Evolutionary conservation across 2,888 invertebrate species (phyloP), one percentile per base, ranked within the genome.

Genomic region (Drosophila melanosoma): DNA sequence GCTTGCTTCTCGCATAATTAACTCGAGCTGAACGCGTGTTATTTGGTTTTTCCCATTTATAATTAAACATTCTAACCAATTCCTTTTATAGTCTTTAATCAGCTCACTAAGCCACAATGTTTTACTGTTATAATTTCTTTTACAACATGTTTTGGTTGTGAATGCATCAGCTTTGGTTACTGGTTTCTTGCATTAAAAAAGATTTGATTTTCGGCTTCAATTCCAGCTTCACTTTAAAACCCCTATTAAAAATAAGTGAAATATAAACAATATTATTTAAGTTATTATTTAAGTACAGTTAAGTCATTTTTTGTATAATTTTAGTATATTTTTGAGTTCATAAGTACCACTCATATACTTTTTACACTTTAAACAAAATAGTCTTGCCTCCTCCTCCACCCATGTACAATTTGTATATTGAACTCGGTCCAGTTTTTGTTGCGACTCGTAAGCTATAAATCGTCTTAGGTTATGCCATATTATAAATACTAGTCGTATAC

Each of bases 1-100:
- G 58, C 35, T 48, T 58, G 26, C 26, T 35, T 17, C 35, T 20
- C n/a, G 17, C 45, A n/a, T 15, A 12, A 1, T 23, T 20, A 3
- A 23, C 17, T 69, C 51, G 68, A 51, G 68, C 33, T 69, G 69
- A 58, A 40, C 40, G 57, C 69, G 40, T 69, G 26, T 29, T 23
- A 20, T 40, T 42, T 29, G 1, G 15, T 17, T n/a, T 40, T 1
- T 1, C 29, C 15, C 36, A 36, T 12, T 23, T 23, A 20, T 7
- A 45, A 26, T 26, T 4, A 26, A 6, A 29, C 6, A 29, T 29
- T 29, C 4, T 2, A 29, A 29, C 29, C 29, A 29, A 29, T 29
- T 29, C 29, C 29, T 29, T 29, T 29, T 5, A 29, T 6, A 29
- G 29, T 29, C 29, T 29, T 29, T 29, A 29, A 29, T 29, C 29